phyloP scores from a whole-genome alignment of 2,113 vertebrate species.

The Oreochromis spilurus region DNA sequence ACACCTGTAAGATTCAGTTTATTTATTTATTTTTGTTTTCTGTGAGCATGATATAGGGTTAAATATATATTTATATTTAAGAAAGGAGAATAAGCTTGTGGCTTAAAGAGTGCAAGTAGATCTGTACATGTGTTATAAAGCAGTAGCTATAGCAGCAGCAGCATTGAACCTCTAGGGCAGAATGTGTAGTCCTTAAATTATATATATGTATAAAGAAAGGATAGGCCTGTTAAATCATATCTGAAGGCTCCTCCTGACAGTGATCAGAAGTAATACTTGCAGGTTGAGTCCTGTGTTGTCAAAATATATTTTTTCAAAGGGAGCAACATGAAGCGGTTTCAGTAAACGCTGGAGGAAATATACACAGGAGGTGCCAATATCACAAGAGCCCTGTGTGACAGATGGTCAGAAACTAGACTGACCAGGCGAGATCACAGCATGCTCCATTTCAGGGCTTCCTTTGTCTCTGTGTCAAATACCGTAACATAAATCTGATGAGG shows the following conservation, averaged over 20 bases:
- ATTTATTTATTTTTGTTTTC: background rate
- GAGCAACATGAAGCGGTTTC: constrained; percentile 19
- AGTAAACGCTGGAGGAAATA: constrained; percentile 3
- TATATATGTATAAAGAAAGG: background rate
- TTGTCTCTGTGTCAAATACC: constrained; percentile 15
- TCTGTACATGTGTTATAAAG: background rate
- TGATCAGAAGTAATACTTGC: constrained; percentile 7
- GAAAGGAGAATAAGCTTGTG: background rate
- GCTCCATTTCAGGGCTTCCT: constrained; percentile 11
- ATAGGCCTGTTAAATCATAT: constrained; percentile 11
- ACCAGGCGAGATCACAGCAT: constrained; percentile 24
- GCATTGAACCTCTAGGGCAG: background rate
- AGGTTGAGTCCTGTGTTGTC: constrained; percentile 37
- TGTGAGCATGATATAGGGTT: background rate
- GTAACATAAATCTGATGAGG: constrained; percentile 23
- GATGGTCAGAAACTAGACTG: constrained; percentile 33
- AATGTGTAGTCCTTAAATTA: background rate
- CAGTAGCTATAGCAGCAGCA: background rate
- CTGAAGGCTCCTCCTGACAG: constrained; percentile 8
- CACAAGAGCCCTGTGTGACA: constrained; percentile 8
- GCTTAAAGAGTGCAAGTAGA: background rate
- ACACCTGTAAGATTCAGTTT: background rate
- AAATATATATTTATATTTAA: background rate
- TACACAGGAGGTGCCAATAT: constrained; percentile 8
- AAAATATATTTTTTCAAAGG: constrained; percentile 38